Evolutionary conservation across 2,113 vertebrate genomes (phyloP), one percentile per base, ranked within the genome.

Genomic region (Zosterops pallidus): DNA sequence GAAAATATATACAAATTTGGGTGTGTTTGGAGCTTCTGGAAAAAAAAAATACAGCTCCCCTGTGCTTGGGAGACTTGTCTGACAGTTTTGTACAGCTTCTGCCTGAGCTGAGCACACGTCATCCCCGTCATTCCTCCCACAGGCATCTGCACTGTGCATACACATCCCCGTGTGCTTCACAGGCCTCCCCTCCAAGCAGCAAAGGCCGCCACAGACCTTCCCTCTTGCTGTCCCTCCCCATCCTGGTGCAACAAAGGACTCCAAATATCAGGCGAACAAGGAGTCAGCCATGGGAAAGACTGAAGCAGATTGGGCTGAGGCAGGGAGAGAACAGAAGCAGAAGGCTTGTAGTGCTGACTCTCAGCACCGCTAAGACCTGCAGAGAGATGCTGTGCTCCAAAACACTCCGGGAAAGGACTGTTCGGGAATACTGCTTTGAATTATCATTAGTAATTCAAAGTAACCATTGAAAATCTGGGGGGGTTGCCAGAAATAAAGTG

Each of bases 101-200:
- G 76, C 86, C 42, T 50, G 71, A 83, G 79, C 86, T 31, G 60
- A 47, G 64, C 76, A 16, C 75, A 81, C 16, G 2, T 69, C 87
- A 85, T 24, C 50, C 57, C 59, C 59, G 88, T 35, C 83, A 64
- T 92, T 92, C 89, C 91, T 92, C 86, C 94, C 47, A 78, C 92
- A 86, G 68, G 91, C 83, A 96, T 82, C 90, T 85, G 90, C 90
- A 31, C 50, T 19, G 29, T 41, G 77, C 85, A 53, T 53, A 24
- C 33, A 46, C 64, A 92, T 63, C 55, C 71, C 64, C 3, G 3
- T 63, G 88, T 0, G 0, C 64, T 67, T 85, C 47, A 41, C 55
- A 7, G 44, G 64, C 55, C 29, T 81, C 26, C 64, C 52, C 47
- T 86, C 6, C 0, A 9, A 72, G 55, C 14, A 8, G 87, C 53